Evolutionary conservation across 2,797 vertebrate species (phyloP).

Genomic region (Australoheros facetus): DNA sequence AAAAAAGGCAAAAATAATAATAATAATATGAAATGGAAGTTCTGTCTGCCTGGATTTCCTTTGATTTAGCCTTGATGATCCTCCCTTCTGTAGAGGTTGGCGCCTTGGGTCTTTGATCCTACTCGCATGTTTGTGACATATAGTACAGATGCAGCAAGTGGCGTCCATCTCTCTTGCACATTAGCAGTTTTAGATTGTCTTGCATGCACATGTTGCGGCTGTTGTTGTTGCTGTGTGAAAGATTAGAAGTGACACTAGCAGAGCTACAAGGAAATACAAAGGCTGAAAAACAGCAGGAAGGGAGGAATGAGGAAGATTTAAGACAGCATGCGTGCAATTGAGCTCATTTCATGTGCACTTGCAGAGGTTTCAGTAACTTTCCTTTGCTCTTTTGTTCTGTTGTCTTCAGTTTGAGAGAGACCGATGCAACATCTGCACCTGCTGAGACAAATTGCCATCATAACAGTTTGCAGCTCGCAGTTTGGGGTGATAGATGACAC

Average conservation of each 20-base stretch:
- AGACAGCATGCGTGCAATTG: background rate
- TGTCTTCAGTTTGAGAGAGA: background rate
- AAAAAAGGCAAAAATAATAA: no score
- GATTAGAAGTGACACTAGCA: background rate
- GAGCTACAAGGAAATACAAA: background rate
- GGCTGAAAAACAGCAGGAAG: background rate
- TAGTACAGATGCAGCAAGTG: no score
- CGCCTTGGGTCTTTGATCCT: no score
- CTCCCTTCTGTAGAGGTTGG: no score
- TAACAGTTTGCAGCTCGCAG: background rate
- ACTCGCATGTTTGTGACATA: no score
- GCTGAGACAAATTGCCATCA: background rate
- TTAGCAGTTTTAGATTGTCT: no score
- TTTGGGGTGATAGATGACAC: constrained; percentile 3
- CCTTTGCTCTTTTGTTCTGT: background rate
- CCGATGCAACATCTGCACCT: constrained; percentile 10
- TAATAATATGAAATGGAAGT: no score
- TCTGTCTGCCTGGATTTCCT: no score
- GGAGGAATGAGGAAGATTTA: background rate
- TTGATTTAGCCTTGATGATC: no score
- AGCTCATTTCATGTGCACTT: background rate
- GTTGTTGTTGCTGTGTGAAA: background rate
- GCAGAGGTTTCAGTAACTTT: background rate
- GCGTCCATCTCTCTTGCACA: no score
- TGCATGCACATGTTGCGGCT: no score